These are phyloP conservation scores for Tenebrio molitor DNA, from an alignment of 1,140 invertebrate genomes.

Conservation along the genomic window DNA sequence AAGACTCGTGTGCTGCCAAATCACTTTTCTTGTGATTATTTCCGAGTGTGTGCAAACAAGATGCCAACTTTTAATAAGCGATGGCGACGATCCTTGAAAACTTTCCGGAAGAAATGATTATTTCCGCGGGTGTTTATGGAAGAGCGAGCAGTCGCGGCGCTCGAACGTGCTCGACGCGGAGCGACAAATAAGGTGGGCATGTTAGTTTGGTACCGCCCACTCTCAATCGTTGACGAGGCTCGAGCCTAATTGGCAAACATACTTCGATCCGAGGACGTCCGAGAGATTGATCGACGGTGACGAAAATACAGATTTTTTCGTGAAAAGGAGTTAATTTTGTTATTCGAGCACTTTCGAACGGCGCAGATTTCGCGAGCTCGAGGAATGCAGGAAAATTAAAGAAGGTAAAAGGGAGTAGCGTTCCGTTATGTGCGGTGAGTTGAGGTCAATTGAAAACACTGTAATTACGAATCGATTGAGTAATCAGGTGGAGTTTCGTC, in stretches of 20 bases:
- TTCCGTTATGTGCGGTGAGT: neutral
- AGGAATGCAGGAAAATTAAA: neutral
- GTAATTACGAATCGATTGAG: constrained; percentile 44
- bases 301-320: too few species aligned
- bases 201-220: too few species aligned
- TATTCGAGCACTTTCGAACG: too few species aligned
- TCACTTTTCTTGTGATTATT: neutral
- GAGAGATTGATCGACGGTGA: too few species aligned
- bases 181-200: neutral
- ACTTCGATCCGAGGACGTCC: too few species aligned
- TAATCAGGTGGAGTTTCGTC: constrained; percentile 26
- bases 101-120: neutral
- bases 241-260: too few species aligned
- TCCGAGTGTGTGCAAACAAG: constrained; percentile 3
- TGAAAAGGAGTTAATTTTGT: too few species aligned
- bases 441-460: constrained; percentile 17
- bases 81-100: neutral
- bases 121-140: neutral
- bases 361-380: too few species aligned
- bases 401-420: constrained; percentile 15
- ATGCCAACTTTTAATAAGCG: constrained; percentile 16
- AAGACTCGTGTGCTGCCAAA: constrained; percentile 15
- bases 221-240: too few species aligned
- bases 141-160: too few species aligned
- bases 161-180: too few species aligned